phyloP scores from a whole-genome alignment of 2,888 invertebrate species.

The Napeogenes inachia region DNA sequence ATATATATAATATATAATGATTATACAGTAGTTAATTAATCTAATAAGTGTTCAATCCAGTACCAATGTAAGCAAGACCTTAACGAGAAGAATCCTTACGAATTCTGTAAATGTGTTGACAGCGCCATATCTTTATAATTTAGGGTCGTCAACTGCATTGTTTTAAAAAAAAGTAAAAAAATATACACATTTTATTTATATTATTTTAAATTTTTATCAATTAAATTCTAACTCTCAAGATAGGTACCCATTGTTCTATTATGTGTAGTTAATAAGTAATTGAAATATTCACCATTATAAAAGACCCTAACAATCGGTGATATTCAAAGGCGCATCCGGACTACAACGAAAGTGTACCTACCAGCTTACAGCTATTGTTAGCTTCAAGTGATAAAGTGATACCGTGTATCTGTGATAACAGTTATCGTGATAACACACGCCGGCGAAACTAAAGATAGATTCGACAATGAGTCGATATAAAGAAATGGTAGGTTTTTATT shows the following conservation, averaged over 20 bases:
- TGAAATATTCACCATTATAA: too few species aligned
- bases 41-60: neutral
- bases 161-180: neutral
- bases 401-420: conserved; percentile 19
- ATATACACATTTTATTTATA: too few species aligned
- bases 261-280: neutral
- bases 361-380: neutral
- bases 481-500: conserved; percentile 65
- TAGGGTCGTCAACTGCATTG: conserved; percentile 23
- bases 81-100: conserved; percentile 25
- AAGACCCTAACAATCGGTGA: neutral
- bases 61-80: conserved; percentile 19
- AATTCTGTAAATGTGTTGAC: conserved; percentile 21
- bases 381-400: conserved; percentile 4
- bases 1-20: neutral
- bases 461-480: conserved; percentile 44
- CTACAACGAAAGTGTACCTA: conserved; percentile 4
- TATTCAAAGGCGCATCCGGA: conserved; percentile 15
- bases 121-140: conserved; percentile 20
- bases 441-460: conserved; percentile 43
- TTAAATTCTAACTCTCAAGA: neutral
- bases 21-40: neutral
- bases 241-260: neutral
- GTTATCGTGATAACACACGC: conserved; percentile 38
- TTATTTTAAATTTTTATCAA: neutral